Conservation (phyloP, 2,113 vertebrate genomes). For the Sterna hirundo region DNA sequence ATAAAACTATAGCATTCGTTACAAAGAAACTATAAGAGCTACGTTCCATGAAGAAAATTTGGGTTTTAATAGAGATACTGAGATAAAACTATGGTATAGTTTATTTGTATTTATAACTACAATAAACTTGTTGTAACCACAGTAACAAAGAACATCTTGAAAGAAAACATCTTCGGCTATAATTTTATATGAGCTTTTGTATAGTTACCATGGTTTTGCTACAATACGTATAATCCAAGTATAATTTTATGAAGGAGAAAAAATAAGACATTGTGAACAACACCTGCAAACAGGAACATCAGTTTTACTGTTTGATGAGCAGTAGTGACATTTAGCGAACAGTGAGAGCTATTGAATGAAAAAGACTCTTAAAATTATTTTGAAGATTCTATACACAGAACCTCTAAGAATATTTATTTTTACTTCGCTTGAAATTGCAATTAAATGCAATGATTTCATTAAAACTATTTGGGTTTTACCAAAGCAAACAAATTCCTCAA, state of each 20-base stretch:
- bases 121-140: slow-evolving; percentile 17
- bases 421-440: background rate
- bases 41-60: slow-evolving; percentile 6
- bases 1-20: background rate
- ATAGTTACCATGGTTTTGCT: slow-evolving; percentile 13
- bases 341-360: background rate
- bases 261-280: background rate
- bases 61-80: background rate
- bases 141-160: slow-evolving; percentile 18
- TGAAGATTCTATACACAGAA: background rate
- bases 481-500: background rate
- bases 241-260: slow-evolving; percentile 24
- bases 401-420: background rate
- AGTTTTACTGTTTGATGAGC: background rate
- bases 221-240: background rate
- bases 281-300: background rate
- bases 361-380: background rate
- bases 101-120: slow-evolving; percentile 45
- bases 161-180: background rate
- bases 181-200: background rate
- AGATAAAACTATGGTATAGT: slow-evolving; percentile 10
- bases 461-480: background rate
- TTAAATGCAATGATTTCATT: background rate
- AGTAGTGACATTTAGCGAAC: background rate
- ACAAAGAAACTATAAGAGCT: background rate